Evolutionary conservation across 1,140 invertebrate species (phyloP), one percentile per base, ranked within the genome.

Genomic region (Sarcophaga peregrina): DNA sequence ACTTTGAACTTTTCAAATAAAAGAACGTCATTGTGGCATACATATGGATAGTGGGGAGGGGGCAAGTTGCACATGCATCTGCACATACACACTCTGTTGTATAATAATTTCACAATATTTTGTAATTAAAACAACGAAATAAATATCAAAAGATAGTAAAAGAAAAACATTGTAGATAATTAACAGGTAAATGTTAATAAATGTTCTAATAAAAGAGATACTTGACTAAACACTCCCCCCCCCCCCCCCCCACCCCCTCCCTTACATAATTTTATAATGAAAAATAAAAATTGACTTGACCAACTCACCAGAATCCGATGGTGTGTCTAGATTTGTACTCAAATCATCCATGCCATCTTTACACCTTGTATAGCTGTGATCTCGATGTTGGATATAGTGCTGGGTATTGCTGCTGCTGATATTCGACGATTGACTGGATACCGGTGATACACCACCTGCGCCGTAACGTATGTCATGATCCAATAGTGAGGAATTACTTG

Each of bases 231-330:
- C 50, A 52, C 50, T 13, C 50, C 8, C 50, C 50, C 50, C 50
- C 13, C n/a, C n/a, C n/a, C n/a, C n/a, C n/a, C n/a, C n/a, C n/a
- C 52, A 2, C 52, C 5, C 52, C 15, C 52, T 11, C 52, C 52
- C 52, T 54, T 10, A 11, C 5, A 15, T 15, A 54, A 54, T 15
- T 54, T 54, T 54, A 11, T 54, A 54, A 54, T 10, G 5, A 15
- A 54, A 11, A 54, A 75, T 46, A 75, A 46, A 45, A 75, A n/a
- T 47, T 78, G 75, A 78, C 75, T 78, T 78, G 75, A 78, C 75
- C 75, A 87, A 94, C 94, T 94, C 91, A 95, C 96, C 95, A 81
- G 96, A 96, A 92, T 97, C 96, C 5, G 96, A 96, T 73, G 96
- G 95, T 83, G 96, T 96, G 85, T 96, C 94, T 5, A 96, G 93